Percentiles rank a stretch among this genome's conserved stretches.
phyloP scores from a whole-genome alignment of 2,113 vertebrate genomes.

The Globicephala melas region DNA sequence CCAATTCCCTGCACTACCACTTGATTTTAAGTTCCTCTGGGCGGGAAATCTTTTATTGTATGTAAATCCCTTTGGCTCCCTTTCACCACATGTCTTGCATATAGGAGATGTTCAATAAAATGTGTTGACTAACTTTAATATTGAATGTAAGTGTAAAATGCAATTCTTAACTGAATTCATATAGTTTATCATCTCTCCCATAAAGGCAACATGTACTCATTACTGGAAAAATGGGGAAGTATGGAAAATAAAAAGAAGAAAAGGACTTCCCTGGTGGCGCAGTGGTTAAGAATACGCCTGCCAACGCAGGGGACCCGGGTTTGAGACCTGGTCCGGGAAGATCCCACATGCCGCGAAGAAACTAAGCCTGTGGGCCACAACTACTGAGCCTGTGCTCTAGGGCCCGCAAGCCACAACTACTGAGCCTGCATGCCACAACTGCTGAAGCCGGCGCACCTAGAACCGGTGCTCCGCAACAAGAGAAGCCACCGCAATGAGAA shows the following conservation, averaged over 20 bases:
- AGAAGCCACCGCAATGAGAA: no score
- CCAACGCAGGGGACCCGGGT: no score
- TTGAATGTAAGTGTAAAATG: neutral
- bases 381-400: no score
- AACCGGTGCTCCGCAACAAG: no score
- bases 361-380: no score
- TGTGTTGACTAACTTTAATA: constrained; percentile 7
- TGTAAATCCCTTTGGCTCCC: neutral
- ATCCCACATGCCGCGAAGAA: no score
- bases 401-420: no score
- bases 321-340: no score
- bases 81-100: constrained; percentile 1
- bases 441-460: no score
- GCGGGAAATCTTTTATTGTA: neutral
- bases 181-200: constrained; percentile 9
- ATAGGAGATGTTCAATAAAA: neutral
- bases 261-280: no score
- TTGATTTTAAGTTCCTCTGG: neutral
- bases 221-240: neutral
- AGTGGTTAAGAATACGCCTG: no score
- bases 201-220: neutral
- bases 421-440: no score
- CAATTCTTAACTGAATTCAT: constrained; percentile 28
- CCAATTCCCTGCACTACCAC: neutral
- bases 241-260: neutral